Conservation (phyloP, 2,113 vertebrate species). For the Eretmochelys imbricata region DNA sequence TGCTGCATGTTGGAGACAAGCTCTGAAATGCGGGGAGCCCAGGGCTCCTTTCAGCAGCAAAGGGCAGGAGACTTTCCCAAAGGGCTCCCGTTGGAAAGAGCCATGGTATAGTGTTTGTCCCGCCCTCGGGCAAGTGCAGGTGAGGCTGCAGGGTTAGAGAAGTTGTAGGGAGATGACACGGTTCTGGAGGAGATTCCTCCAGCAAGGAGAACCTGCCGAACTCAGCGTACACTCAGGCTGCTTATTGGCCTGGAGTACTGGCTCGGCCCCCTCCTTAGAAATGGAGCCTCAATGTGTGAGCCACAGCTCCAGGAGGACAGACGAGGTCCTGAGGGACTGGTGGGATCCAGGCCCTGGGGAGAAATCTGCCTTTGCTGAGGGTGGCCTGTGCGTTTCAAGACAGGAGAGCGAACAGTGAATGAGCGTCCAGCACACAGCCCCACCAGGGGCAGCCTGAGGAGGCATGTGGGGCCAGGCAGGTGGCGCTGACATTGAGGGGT, state of each 20-base stretch:
- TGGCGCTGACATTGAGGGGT: too few relatives aligned
- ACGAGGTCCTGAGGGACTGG: constrained; percentile 46
- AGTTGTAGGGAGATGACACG: neutral
- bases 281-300: neutral
- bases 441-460: neutral
- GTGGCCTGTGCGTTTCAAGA: neutral
- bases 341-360: neutral
- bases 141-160: constrained; percentile 57
- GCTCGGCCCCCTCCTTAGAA: neutral
- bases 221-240: neutral
- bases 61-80: constrained; percentile 60
- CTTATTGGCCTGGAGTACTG: neutral
- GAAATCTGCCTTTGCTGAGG: constrained; percentile 14
- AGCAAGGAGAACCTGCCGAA: constrained; percentile 31
- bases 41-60: constrained; percentile 67
- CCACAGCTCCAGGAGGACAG: constrained; percentile 17
- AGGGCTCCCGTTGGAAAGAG: constrained; percentile 62
- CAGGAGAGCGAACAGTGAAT: too few relatives aligned
- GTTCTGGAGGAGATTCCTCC: neutral
- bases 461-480: neutral
- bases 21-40: constrained; percentile 27
- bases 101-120: constrained; percentile 42
- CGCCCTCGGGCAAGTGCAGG: constrained; percentile 2
- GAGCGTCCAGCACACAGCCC: neutral
- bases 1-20: neutral